Conservation (phyloP, 35 echinoderm and acorn worm species). For the Acanthaster planci region DNA sequence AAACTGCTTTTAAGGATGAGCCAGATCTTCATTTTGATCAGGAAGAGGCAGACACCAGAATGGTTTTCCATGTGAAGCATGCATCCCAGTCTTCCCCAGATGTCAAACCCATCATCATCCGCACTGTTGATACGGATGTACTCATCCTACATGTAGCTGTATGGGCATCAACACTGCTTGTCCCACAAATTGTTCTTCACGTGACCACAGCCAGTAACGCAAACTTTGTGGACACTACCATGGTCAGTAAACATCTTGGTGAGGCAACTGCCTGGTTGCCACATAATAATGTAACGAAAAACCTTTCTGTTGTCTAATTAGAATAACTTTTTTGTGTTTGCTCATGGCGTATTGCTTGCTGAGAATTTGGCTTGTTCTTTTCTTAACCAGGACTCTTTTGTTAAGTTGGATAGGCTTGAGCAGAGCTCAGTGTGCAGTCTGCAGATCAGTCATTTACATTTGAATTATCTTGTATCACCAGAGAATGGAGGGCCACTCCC, state of each 20-base stretch:
- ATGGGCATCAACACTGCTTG: not conserved
- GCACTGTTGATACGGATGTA: not conserved
- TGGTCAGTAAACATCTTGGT: not conserved
- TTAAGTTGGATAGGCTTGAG: no score
- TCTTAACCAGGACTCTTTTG: no score
- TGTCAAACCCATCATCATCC: not conserved
- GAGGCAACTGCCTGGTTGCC: no score
- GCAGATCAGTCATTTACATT: no score
- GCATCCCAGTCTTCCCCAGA: not conserved
- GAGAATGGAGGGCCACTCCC: no score
- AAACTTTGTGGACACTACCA: not conserved
- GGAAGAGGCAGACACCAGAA: slow-evolving; percentile 43
- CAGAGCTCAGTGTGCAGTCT: no score
- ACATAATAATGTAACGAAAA: no score
- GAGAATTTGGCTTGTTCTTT: no score
- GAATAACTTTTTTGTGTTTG: no score
- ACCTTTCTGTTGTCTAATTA: no score
- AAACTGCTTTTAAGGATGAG: not conserved
- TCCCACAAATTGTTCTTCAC: not conserved
- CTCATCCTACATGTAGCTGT: not conserved
- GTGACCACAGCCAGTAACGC: not conserved
- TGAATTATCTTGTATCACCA: no score
- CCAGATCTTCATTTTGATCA: slow-evolving; percentile 1
- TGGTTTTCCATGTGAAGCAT: slow-evolving; percentile 29
- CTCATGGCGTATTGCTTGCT: no score